Conservation (phyloP, 2,113 vertebrate genomes). For the Benitochromis conjunctus region DNA sequence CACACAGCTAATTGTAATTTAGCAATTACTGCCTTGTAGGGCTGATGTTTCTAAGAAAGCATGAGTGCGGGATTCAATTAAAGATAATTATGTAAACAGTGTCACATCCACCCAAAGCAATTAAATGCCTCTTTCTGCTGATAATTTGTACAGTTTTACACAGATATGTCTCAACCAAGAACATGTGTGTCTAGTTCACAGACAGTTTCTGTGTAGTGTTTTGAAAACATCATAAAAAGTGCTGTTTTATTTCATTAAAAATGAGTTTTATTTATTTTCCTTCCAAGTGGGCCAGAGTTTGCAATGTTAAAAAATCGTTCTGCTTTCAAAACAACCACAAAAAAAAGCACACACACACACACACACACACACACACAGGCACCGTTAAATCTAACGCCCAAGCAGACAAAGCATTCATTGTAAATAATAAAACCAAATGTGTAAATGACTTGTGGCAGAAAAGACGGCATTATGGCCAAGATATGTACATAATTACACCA, state of each 20-base stretch:
- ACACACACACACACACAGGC: neutral
- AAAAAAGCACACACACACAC: neutral
- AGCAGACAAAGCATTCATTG: neutral
- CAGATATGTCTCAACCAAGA: neutral
- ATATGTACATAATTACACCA: slow-evolving; percentile 60
- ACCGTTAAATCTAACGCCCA: neutral
- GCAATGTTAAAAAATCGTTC: slow-evolving; percentile 3
- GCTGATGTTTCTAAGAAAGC: slow-evolving; percentile 14
- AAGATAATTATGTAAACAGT: slow-evolving; percentile 35
- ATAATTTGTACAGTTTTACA: neutral
- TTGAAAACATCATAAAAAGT: neutral
- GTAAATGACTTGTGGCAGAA: slow-evolving; percentile 1
- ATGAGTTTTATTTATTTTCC: slow-evolving; percentile 26
- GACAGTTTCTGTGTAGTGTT: neutral
- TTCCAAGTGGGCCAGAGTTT: neutral
- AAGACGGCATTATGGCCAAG: neutral
- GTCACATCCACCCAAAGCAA: neutral
- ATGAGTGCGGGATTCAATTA: slow-evolving; percentile 40
- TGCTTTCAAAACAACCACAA: neutral
- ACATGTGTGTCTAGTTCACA: neutral
- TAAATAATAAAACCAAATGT: neutral
- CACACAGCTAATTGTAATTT: slow-evolving; percentile 19
- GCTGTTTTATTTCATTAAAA: slow-evolving; percentile 52
- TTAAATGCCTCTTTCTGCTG: neutral
- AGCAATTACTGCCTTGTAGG: slow-evolving; percentile 26